Conservation (phyloP, 1,140 invertebrate genomes). For the Lordiphosa mommai region DNA sequence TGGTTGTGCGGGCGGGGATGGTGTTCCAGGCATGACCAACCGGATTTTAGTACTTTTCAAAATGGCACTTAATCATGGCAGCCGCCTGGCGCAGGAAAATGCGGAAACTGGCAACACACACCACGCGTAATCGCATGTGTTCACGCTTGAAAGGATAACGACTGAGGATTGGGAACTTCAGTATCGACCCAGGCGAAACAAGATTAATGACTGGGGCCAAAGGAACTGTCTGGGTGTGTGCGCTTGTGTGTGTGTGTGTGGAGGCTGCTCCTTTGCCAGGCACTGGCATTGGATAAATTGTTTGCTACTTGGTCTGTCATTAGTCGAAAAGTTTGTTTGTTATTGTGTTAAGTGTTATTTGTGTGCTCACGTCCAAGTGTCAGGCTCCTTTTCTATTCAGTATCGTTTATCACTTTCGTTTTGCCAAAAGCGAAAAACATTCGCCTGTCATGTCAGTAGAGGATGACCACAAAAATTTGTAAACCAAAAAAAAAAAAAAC, state of each 20-base stretch:
- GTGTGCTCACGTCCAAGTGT: conserved; percentile 73
- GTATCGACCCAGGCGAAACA: conserved; percentile 65
- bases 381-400: conserved; percentile 30
- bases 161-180: conserved; percentile 48
- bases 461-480: conserved; percentile 40
- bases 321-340: conserved; percentile 79
- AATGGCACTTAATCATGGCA: conserved; percentile 79
- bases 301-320: conserved; percentile 78
- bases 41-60: conserved; percentile 79
- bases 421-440: conserved; percentile 33
- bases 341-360: conserved; percentile 79
- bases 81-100: conserved; percentile 74
- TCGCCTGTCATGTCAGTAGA: conserved; percentile 53
- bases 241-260: conserved; percentile 7
- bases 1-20: conserved; percentile 14
- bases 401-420: conserved; percentile 73
- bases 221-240: conserved; percentile 34
- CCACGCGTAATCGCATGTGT: conserved; percentile 78
- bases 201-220: conserved; percentile 76
- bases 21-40: conserved; percentile 60
- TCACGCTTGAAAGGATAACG: conserved; percentile 78
- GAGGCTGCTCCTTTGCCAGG: conserved; percentile 14
- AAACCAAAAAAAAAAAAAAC: conserved; percentile 6
- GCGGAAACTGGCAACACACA: conserved; percentile 73
- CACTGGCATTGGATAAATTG: conserved; percentile 70